Evolutionary conservation across 2,888 invertebrate genomes (phyloP).

Genomic region (Volucella inanis): DNA sequence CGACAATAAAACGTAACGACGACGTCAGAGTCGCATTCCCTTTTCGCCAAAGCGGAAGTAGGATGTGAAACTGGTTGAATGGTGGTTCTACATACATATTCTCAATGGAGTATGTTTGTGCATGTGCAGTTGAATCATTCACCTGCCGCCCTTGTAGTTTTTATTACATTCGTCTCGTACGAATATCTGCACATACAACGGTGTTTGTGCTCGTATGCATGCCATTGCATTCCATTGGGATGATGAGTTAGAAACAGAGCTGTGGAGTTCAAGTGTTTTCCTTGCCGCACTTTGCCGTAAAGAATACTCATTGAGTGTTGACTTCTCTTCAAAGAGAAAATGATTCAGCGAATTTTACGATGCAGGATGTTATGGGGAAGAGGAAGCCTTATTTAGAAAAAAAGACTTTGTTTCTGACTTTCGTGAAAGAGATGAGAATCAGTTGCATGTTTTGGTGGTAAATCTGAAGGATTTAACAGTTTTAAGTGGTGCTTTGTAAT

Average conservation of each 20-base stretch:
- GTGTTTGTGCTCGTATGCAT: constrained; percentile 54
- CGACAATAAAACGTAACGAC: constrained; percentile 21
- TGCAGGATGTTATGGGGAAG: constrained; percentile 42
- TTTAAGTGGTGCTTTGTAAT: background rate
- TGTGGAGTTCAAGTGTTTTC: constrained; percentile 46
- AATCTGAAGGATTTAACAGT: no score
- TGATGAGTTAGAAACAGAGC: constrained; percentile 58
- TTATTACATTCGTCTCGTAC: constrained; percentile 11
- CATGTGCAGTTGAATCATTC: constrained; percentile 64
- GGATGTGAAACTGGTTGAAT: constrained; percentile 70
- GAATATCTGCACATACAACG: constrained; percentile 14
- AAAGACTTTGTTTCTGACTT: no score
- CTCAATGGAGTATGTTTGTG: constrained; percentile 27
- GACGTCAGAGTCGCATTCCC: constrained; percentile 36
- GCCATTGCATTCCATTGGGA: constrained; percentile 64
- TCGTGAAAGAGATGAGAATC: no score
- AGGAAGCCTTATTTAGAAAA: no score
- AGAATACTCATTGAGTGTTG: constrained; percentile 39
- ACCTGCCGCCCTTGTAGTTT: constrained; percentile 65
- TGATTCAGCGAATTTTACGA: constrained; percentile 56
- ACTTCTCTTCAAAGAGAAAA: constrained; percentile 48
- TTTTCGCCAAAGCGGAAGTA: constrained; percentile 56
- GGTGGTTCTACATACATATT: constrained; percentile 17
- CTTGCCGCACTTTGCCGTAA: constrained; percentile 19
- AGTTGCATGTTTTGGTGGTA: no score